phyloP scores from a whole-genome alignment of 2,888 invertebrate species.

The Hetaerina titia region DNA sequence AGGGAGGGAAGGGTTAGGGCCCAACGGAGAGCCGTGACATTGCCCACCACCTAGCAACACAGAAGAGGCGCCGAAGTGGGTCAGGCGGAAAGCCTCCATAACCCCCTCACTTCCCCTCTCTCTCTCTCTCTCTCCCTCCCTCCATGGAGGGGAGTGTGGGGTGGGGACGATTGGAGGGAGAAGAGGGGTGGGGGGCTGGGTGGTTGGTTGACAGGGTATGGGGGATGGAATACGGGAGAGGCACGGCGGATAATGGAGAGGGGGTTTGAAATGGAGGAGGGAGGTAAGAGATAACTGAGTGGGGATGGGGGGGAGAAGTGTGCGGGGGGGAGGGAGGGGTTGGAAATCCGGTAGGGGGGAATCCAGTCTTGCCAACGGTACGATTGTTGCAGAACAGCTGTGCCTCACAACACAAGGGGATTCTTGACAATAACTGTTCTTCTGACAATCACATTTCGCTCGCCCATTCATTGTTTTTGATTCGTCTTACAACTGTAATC shows the following conservation, averaged over 20 bases:
- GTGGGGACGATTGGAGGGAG: not conserved
- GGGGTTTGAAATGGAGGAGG: not conserved
- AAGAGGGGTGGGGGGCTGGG: no score
- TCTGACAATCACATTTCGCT: no score
- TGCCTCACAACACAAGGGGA: no score
- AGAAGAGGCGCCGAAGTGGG: constrained; percentile 49
- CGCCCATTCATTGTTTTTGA: no score
- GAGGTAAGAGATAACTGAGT: not conserved
- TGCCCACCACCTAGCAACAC: constrained; percentile 59
- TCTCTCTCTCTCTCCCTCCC: not conserved
- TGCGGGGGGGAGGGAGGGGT: not conserved
- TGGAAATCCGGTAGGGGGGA: no score
- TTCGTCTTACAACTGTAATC: no score
- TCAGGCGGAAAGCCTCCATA: not conserved
- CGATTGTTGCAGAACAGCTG: no score
- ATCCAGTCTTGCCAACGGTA: no score
- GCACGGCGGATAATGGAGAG: not conserved
- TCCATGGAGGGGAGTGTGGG: not conserved
- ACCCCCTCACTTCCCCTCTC: not conserved
- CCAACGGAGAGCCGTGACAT: constrained; percentile 51
- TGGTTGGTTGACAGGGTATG: no score
- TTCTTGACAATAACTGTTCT: no score
- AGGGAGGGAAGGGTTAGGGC: not conserved
- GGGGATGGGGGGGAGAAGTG: not conserved
- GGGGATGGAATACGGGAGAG: not conserved